Conservation (phyloP, 2,113 vertebrate species). For the Barbus barbus region DNA sequence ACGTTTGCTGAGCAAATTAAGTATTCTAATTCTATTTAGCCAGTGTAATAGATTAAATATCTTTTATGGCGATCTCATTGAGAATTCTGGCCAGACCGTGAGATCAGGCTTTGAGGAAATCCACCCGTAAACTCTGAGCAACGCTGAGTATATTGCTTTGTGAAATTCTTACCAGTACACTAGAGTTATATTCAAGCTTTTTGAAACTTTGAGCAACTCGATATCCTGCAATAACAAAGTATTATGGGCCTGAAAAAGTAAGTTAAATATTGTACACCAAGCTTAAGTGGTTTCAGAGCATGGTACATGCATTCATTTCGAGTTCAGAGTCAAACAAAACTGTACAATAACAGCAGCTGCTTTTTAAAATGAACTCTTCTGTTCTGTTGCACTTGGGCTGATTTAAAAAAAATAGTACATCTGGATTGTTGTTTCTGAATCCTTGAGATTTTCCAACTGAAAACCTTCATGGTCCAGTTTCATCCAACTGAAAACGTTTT, state of each 20-base stretch:
- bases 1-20: slow-evolving; percentile 21
- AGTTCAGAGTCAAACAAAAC: slow-evolving; percentile 3
- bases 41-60: slow-evolving; percentile 23
- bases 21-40: slow-evolving; percentile 37
- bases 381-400: not conserved
- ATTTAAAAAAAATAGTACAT: not conserved
- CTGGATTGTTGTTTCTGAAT: not conserved
- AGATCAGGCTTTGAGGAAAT: slow-evolving; percentile 28
- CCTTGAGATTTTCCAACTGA: not conserved
- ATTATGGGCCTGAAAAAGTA: not conserved
- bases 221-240: not conserved
- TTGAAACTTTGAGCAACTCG: slow-evolving; percentile 1
- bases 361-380: not conserved
- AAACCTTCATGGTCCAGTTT: not conserved
- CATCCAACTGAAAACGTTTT: too few species aligned
- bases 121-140: slow-evolving; percentile 21
- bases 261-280: not conserved
- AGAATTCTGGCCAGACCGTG: not conserved
- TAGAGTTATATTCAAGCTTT: slow-evolving; percentile 22
- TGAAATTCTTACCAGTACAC: not conserved
- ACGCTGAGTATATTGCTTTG: not conserved
- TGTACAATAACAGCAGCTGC: too few species aligned
- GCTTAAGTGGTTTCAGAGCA: slow-evolving; percentile 2
- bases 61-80: not conserved
- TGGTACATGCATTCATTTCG: not conserved